phyloP scores from a whole-genome alignment of 2,797 vertebrate genomes.

The Pterois miles region DNA sequence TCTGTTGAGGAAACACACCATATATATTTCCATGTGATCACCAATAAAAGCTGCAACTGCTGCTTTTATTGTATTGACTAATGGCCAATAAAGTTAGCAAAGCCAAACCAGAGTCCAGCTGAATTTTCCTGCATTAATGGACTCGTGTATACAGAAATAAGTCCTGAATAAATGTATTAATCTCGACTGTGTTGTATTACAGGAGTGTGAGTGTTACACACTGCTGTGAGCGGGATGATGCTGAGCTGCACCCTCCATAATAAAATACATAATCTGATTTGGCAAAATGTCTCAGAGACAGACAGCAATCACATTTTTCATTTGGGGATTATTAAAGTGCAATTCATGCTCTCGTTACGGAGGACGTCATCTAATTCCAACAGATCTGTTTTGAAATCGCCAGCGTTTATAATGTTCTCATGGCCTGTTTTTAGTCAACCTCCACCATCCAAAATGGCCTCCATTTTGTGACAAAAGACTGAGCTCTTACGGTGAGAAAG shows the following conservation, averaged over 20 bases:
- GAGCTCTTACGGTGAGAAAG: neutral
- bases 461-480: slow-evolving; percentile 57
- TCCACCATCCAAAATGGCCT: neutral
- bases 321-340: slow-evolving; percentile 9
- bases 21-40: neutral
- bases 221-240: neutral
- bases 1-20: neutral
- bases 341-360: neutral
- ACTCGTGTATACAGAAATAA: too few species aligned
- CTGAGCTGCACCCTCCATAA: neutral
- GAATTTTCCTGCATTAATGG: neutral
- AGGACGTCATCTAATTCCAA: neutral
- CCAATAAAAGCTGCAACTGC: neutral
- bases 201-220: neutral
- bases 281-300: slow-evolving; percentile 9
- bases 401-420: neutral
- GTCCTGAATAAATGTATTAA: neutral
- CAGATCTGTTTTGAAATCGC: neutral
- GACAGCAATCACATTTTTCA: slow-evolving; percentile 1
- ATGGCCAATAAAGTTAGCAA: neutral
- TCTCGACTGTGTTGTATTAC: neutral
- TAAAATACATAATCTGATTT: slow-evolving; percentile 19
- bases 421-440: neutral
- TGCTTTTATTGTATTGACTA: neutral
- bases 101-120: neutral